Evolutionary conservation across 2,113 vertebrate species (phyloP), one percentile per base, ranked within the genome.

Genomic region (Dunckerocampus dactyliophorus): DNA sequence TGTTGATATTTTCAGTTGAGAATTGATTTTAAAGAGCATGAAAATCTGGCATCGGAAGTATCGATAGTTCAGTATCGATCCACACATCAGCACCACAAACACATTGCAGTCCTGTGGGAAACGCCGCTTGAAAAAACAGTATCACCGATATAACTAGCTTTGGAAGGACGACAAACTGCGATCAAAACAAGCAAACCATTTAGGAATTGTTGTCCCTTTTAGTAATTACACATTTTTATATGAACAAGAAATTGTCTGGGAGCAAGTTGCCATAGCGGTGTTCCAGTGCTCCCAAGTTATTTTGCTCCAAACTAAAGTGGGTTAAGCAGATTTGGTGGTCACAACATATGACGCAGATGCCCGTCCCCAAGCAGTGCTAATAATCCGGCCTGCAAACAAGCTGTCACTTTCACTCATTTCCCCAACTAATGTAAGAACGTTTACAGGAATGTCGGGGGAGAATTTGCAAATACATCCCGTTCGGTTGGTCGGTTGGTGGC

Each of bases 241-340:
- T 69, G 54, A 74, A 72, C 59, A 67, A 65, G 65, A 67, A 60
- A 62, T 68, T 81, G 75, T 24, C 79, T 59, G 17, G 19, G n/a
- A 64, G 24, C 66, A 60, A 50, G 39, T 12, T 43, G 39, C 79
- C 73, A 72, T 76, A 63, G 10, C 48, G 71, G 60, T 71, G 50
- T 73, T 67, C 71, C 75, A 73, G 58, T 63, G 49, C 82, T 63
- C 53, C 71, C 37, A 61, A 77, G 75, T 83, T 84, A 84, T 83
- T 87, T 76, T 79, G 62, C 80, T 75, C 63, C 62, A 69, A 83
- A 79, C 71, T 65, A 81, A 88, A 89, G 80, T 87, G 89, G 88
- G 87, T 85, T 89, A 90, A 91, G 87, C 79, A 90, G 88, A 89
- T 90, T 89, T 90, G 76, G 79, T 75, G 71, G 76, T 79, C 79